A percentile compares a stretch with the other conserved stretches of the same genome.
Conservation (phyloP, 2,113 vertebrate genomes). For the Dunckerocampus dactyliophorus region DNA sequence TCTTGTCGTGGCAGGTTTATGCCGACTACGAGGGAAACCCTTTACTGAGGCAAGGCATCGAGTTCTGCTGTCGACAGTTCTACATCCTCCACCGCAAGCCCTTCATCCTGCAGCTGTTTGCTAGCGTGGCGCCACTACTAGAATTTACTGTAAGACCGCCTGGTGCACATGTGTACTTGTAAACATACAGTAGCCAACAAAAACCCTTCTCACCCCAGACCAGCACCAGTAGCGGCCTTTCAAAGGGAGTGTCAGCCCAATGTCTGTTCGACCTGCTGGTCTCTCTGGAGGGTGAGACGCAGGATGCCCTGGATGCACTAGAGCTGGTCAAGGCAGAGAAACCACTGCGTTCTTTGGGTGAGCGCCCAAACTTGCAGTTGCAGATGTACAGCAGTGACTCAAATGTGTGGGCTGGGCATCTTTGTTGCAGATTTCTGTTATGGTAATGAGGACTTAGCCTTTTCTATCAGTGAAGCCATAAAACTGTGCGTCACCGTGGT, state of each 20-base stretch:
- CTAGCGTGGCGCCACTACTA: conserved; percentile 92
- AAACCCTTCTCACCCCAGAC: conserved; percentile 48
- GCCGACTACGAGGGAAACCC: conserved; percentile 96
- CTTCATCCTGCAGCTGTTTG: conserved; percentile 93
- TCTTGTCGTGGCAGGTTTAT: conserved; percentile 76
- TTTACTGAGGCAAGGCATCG: conserved; percentile 86
- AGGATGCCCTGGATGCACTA: conserved; percentile 87
- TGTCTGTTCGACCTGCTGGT: conserved; percentile 95
- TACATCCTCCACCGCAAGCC: conserved; percentile 97
- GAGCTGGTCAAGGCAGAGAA: conserved; percentile 97
- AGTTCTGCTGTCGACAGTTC: conserved; percentile 96
- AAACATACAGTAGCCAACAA: neutral
- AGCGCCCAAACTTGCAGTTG: conserved; percentile 15
- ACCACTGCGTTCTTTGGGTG: conserved; percentile 93
- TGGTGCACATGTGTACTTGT: neutral
- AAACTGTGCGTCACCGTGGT: conserved; percentile 96
- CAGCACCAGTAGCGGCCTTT: conserved; percentile 77
- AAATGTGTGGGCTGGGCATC: neutral
- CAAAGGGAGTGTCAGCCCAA: conserved; percentile 93
- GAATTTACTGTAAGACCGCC: conserved; percentile 86
- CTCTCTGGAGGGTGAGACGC: conserved; percentile 90
- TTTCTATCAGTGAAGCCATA: conserved; percentile 95
- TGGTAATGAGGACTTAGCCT: conserved; percentile 91
- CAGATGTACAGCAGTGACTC: neutral
- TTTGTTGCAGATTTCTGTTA: conserved; percentile 90